Evolutionary conservation across 2,797 vertebrate species (phyloP).

Genomic region (Telmatherina bonti): DNA sequence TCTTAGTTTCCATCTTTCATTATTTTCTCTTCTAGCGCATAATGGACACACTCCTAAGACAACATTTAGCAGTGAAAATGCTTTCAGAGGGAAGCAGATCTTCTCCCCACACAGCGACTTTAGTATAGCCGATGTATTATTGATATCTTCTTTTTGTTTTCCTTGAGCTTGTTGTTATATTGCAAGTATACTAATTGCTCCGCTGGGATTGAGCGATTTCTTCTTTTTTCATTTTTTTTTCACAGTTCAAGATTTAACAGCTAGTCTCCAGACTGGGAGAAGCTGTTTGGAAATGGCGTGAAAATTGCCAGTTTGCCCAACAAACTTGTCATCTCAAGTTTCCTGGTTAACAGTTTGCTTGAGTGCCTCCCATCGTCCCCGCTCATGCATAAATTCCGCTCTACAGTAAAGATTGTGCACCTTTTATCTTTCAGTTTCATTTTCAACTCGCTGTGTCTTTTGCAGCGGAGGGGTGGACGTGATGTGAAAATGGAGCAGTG

Average conservation of each 20-base stretch:
- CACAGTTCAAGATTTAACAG: conserved; percentile 49
- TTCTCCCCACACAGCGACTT: conserved; percentile 19
- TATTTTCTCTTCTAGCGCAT: conserved; percentile 53
- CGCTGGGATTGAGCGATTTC: conserved; percentile 50
- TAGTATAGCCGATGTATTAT: conserved; percentile 53
- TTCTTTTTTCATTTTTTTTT: conserved; percentile 49
- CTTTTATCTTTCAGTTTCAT: conserved; percentile 62
- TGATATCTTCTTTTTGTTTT: conserved; percentile 68
- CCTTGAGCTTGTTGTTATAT: conserved; percentile 56
- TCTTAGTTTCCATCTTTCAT: conserved; percentile 53
- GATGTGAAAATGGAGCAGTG: conserved; percentile 44
- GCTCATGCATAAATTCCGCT: conserved; percentile 46
- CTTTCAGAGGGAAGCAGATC: conserved; percentile 44
- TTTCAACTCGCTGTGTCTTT: conserved; percentile 53
- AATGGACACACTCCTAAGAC: conserved; percentile 58
- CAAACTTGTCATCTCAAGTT: conserved; percentile 68
- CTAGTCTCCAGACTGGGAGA: conserved; percentile 41
- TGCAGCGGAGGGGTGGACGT: conserved; percentile 40
- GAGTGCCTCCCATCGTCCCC: conserved; percentile 44
- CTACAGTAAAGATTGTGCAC: conserved; percentile 38
- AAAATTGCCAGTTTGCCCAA: conserved; percentile 65
- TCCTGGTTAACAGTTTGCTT: conserved; percentile 53
- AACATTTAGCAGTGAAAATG: conserved; percentile 59
- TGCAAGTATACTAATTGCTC: conserved; percentile 68
- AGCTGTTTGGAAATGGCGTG: conserved; percentile 45